Percentiles rank a stretch among this genome's conserved stretches.
Conservation (phyloP, 37 sponge, comb jelly and placozoan species). For the Chondrosia reniformis region DNA sequence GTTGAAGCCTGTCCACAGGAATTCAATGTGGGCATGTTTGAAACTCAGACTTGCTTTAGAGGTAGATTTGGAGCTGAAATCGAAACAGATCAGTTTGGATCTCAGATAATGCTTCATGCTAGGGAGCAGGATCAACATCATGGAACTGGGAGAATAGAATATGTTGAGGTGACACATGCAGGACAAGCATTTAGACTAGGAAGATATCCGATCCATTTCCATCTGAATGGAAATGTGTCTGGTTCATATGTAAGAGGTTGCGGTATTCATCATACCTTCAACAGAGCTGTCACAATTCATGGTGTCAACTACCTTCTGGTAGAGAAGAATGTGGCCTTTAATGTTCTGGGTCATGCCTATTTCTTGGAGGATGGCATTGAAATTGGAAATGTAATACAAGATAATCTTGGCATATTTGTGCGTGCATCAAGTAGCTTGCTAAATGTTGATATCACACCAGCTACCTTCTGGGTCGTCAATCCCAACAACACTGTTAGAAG, state of each 20-base stretch:
- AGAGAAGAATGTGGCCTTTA: slow-evolving; percentile 93
- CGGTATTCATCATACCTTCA: slow-evolving; percentile 91
- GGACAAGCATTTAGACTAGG: slow-evolving; percentile 96
- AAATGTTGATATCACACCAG: slow-evolving; percentile 96
- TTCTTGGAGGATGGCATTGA: slow-evolving; percentile 94
- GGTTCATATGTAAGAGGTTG: slow-evolving; percentile 96
- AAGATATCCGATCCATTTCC: slow-evolving; percentile 95
- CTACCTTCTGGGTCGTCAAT: slow-evolving; percentile 91
- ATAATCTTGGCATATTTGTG: slow-evolving; percentile 90
- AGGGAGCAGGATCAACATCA: slow-evolving; percentile 40
- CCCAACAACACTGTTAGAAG: slow-evolving; percentile 74
- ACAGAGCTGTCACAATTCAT: slow-evolving; percentile 93
- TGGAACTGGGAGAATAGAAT: slow-evolving; percentile 72
- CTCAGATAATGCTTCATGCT: slow-evolving; percentile 92
- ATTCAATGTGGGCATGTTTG: slow-evolving; percentile 87
- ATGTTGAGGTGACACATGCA: slow-evolving; percentile 86
- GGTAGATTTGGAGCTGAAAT: slow-evolving; percentile 85
- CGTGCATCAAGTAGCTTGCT: slow-evolving; percentile 79
- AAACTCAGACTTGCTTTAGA: slow-evolving; percentile 84
- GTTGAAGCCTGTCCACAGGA: slow-evolving; percentile 67
- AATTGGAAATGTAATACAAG: slow-evolving; percentile 71
- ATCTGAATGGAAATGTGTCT: slow-evolving; percentile 84
- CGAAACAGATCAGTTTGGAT: slow-evolving; percentile 86
- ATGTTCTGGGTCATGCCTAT: slow-evolving; percentile 85
- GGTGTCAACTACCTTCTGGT: slow-evolving; percentile 90